Percentiles rank a stretch among this genome's conserved stretches.
phyloP scores from a whole-genome alignment of 1,140 invertebrate genomes.

The Limonius californicus region DNA sequence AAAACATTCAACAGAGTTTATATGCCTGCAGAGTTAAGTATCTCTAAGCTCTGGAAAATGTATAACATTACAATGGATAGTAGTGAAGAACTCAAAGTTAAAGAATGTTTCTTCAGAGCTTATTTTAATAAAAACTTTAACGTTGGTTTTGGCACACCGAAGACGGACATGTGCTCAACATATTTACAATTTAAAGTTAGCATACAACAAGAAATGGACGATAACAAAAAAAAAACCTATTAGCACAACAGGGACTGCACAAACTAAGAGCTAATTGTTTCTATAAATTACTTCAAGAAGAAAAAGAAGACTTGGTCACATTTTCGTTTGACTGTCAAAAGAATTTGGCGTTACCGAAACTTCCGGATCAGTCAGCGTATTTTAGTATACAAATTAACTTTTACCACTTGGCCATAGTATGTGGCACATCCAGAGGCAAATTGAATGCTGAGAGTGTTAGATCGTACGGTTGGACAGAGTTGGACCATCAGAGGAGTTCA shows the following conservation, averaged over 20 bases:
- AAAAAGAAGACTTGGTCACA: background rate
- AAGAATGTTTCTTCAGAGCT: conserved; percentile 4
- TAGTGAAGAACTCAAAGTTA: background rate
- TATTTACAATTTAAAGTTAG: background rate
- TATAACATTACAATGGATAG: background rate
- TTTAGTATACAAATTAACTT: conserved; percentile 43
- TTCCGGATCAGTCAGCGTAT: conserved; percentile 40
- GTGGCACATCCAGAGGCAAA: conserved; percentile 39
- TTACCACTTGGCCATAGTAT: conserved; percentile 43
- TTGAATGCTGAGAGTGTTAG: conserved; percentile 36
- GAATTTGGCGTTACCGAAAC: conserved; percentile 39
- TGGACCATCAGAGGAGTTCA: conserved; percentile 33
- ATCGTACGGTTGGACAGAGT: conserved; percentile 40
- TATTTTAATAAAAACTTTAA: conserved; percentile 1
- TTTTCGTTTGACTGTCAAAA: conserved; percentile 47
- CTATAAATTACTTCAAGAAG: background rate
- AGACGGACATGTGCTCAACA: conserved; percentile 12
- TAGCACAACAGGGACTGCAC: background rate
- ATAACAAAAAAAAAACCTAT: background rate
- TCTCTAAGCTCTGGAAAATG: background rate
- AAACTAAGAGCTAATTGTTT: background rate
- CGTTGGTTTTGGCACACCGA: conserved; percentile 7
- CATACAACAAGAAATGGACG: background rate
- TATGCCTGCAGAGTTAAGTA: background rate
- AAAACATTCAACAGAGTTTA: conserved; percentile 2